phyloP scores from a whole-genome alignment of 2,797 vertebrate species.

The Dicrostonyx torquatus region DNA sequence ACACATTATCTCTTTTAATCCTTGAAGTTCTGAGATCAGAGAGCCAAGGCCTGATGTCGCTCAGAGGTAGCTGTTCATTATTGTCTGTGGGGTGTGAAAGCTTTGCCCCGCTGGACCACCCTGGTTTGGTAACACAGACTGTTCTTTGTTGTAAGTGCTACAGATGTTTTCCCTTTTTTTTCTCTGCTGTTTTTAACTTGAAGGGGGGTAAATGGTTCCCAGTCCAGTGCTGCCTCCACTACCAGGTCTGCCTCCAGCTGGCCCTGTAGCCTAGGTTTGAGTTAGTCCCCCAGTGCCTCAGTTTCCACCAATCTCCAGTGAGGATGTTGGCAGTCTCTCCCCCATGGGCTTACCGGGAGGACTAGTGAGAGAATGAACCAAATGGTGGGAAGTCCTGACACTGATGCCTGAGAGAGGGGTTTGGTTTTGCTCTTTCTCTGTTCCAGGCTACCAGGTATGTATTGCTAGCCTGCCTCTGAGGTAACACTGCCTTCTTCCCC shows the following conservation, averaged over 20 bases:
- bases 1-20: background rate
- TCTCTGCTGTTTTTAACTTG: background rate
- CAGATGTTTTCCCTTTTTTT: background rate
- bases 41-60: fast-evolving
- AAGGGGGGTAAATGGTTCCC: no score
- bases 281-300: background rate
- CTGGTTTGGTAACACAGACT: background rate
- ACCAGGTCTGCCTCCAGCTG: background rate
- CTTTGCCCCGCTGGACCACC: background rate
- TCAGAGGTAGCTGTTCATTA: background rate
- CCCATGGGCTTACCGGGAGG: background rate
- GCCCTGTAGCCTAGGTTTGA: background rate
- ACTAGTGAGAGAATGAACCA: background rate
- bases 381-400: background rate
- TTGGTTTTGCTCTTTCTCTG: no score
- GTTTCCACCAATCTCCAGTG: background rate
- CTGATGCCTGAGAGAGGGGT: background rate
- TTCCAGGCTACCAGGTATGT: background rate
- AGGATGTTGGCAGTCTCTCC: fast-evolving
- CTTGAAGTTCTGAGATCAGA: background rate
- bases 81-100: background rate
- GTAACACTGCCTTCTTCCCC: background rate
- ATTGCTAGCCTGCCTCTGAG: background rate
- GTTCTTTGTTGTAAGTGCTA: background rate
- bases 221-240: background rate